These are phyloP conservation scores for Eptatretus burgeri DNA, from an alignment of 2,113 vertebrate species.

Conservation along the genomic window DNA sequence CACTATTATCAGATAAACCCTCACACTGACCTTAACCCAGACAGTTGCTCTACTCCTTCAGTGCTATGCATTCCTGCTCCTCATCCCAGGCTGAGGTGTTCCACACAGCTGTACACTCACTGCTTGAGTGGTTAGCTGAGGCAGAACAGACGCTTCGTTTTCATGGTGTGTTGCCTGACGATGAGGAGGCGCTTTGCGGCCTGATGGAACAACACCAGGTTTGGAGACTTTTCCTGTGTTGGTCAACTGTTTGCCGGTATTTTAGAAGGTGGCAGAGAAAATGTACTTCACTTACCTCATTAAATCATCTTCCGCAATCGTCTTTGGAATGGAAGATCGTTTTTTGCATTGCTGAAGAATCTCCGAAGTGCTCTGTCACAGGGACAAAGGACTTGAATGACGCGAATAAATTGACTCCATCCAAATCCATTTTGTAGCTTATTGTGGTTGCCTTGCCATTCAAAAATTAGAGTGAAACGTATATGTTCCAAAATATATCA, in stretches of 20 bases:
- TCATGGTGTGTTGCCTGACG: conserved; percentile 66
- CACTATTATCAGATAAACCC: too few species aligned
- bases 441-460: too few species aligned
- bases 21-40: too few species aligned
- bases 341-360: neutral
- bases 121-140: conserved; percentile 89
- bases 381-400: too few species aligned
- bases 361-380: too few species aligned
- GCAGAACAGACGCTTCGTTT: conserved; percentile 86
- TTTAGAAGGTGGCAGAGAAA: too few species aligned
- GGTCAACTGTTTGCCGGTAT: neutral
- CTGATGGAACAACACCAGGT: conserved; percentile 56
- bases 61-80: neutral
- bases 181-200: conserved; percentile 45
- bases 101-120: conserved; percentile 41
- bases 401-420: too few species aligned
- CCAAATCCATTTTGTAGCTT: too few species aligned
- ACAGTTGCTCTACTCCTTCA: neutral
- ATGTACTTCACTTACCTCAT: neutral
- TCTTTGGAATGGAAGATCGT: neutral
- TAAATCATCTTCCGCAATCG: neutral
- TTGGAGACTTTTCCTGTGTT: neutral
- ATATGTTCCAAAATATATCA: too few species aligned
- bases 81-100: conserved; percentile 61
- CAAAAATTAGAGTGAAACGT: too few species aligned